Conservation (phyloP, 1,140 invertebrate species). For the Ephestia elutella region DNA sequence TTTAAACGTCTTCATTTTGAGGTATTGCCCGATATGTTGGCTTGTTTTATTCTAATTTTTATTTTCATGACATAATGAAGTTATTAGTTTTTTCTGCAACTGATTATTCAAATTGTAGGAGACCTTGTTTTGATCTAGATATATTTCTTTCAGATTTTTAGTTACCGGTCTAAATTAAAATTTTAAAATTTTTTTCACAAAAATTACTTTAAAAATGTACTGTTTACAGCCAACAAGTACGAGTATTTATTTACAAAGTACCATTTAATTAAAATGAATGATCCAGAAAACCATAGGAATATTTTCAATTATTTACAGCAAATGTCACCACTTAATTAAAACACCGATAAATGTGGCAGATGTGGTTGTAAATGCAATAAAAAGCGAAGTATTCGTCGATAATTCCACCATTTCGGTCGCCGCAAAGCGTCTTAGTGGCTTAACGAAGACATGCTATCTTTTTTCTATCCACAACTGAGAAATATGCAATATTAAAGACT, state of each 20-base stretch:
- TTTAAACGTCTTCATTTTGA: conserved; percentile 57
- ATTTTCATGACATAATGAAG: conserved; percentile 6
- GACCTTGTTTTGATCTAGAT: not conserved
- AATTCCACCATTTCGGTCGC: conserved; percentile 37
- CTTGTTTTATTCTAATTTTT: conserved; percentile 15
- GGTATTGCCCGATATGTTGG: conserved; percentile 7
- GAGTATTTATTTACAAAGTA: too few relatives aligned
- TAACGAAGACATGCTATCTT: conserved; percentile 36
- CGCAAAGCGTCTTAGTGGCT: conserved; percentile 13
- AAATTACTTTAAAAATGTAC: too few relatives aligned
- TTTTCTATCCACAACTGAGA: conserved; percentile 29
- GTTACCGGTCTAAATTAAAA: too few relatives aligned
- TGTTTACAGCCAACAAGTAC: too few relatives aligned
- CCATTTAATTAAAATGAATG: too few relatives aligned
- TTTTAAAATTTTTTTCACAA: too few relatives aligned
- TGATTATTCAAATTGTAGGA: not conserved
- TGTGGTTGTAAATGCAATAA: conserved; percentile 41
- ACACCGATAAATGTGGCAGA: conserved; percentile 45
- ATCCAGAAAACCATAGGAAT: not conserved
- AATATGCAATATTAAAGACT: conserved; percentile 28
- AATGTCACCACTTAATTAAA: conserved; percentile 60
- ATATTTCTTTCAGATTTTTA: too few relatives aligned
- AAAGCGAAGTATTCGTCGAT: conserved; percentile 45
- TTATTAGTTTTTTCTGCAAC: not conserved
- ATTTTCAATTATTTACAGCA: conserved; percentile 22